Percentiles rank a stretch among this genome's conserved stretches.
Conservation (phyloP, 2,797 vertebrate genomes). For the Pitangus sulphuratus region DNA sequence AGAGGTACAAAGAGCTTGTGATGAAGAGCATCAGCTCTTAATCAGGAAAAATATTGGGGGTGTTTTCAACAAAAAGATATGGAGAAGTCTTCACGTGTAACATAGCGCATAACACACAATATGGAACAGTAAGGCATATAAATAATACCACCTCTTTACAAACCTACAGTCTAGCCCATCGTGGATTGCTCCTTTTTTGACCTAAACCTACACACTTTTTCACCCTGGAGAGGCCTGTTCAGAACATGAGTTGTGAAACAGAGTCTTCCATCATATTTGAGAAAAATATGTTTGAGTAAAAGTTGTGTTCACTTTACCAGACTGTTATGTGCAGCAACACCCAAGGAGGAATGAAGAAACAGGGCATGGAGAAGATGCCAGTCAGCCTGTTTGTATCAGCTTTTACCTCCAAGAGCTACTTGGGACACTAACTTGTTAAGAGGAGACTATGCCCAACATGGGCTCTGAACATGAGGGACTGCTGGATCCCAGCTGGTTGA, state of each 20-base stretch:
- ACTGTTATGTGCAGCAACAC: not conserved
- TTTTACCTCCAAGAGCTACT: not conserved
- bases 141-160: not conserved
- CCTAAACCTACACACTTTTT: not conserved
- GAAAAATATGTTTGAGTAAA: not conserved
- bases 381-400: not conserved
- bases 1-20: conserved; percentile 22
- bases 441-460: not conserved
- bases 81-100: accelerated
- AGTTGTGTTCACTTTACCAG: not conserved
- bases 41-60: not conserved
- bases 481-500: not conserved
- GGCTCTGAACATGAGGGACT: not conserved
- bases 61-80: not conserved
- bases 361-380: not conserved
- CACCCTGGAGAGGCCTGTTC: not conserved
- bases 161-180: not conserved
- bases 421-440: not conserved
- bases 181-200: not conserved
- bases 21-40: conserved; percentile 17
- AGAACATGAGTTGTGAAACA: not conserved
- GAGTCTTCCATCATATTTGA: not conserved
- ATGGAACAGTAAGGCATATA: not conserved
- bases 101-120: accelerated
- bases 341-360: not conserved